Evolutionary conservation across 1,140 invertebrate genomes (phyloP), one percentile per base, ranked within the genome.

Genomic region (Pogonomyrmex californicus): DNA sequence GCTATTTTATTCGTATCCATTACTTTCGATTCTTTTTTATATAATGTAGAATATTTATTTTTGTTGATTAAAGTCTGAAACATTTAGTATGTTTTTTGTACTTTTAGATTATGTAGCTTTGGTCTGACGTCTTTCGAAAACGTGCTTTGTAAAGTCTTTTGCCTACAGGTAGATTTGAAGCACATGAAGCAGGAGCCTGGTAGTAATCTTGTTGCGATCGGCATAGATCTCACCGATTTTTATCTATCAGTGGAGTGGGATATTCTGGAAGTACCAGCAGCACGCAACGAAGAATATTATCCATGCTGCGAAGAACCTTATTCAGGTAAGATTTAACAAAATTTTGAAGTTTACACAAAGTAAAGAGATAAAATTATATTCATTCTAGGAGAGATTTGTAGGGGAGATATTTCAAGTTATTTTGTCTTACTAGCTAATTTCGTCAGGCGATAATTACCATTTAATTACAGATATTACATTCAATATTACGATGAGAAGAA

Each of bases 161-260:
- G 12, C 7, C 14, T 0, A 82, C 92, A 98, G 97, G 98, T 99
- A 65, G 98, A 99, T 94, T 93, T 99, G 68, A 96, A 98, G 51
- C 98, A 99, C 93, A 98, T 98, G 96, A 98, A 98, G 92, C 98
- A 99, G 94, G 97, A 97, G 85, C 96, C 96, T 82, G 97, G 97
- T 44, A 98, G 97, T 86, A 98, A 98, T 92, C 96, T 98, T 10
- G 98, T 99, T 17, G 97, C 98, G 86, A 96, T 98, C 63, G 97
- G 98, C 17, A 98, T 99, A 38, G 98, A 99, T 95, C 96, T 99
- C 51, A 98, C 97, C 30, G 98, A 99, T 93, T 99, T 99, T 95
- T 99, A 99, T 95, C 98, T 98, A 94, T 99, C 98, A 60, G 99
- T 99, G 1, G 99, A 99, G 95, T 99, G 99, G 99, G 99, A 99